A percentile compares a stretch with the other conserved stretches of the same genome.
These are phyloP conservation scores for Sinonovacula constricta DNA, from an alignment of 1,140 invertebrate species.

Conservation along the genomic window DNA sequence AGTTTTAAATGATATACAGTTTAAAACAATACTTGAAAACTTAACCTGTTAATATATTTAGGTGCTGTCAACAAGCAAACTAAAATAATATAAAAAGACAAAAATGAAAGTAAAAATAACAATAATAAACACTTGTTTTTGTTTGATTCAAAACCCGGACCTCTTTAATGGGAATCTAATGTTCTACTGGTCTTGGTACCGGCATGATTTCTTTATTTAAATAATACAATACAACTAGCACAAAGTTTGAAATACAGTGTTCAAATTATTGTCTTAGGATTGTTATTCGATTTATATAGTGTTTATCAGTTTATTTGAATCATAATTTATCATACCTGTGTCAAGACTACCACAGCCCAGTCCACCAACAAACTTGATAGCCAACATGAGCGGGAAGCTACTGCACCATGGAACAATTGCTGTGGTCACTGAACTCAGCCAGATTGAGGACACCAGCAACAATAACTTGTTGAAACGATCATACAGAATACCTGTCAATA, in stretches of 20 bases:
- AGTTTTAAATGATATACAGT: no score
- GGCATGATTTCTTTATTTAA: neutral
- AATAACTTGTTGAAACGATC: slow-evolving; percentile 32
- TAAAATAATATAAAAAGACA: no score
- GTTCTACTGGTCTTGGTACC: no score
- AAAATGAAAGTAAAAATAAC: no score
- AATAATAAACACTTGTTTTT: no score
- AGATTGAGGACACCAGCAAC: slow-evolving; percentile 19
- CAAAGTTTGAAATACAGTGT: neutral
- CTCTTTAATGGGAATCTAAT: no score
- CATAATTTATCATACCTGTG: slow-evolving; percentile 30
- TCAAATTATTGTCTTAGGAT: neutral
- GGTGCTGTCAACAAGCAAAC: no score
- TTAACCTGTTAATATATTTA: no score
- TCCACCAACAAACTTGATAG: slow-evolving; percentile 24
- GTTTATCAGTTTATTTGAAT: neutral
- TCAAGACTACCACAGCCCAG: slow-evolving; percentile 35
- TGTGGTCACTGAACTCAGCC: slow-evolving; percentile 16
- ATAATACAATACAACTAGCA: neutral
- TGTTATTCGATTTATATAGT: neutral
- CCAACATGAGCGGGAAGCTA: slow-evolving; percentile 32
- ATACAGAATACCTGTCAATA: slow-evolving; percentile 43
- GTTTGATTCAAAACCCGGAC: neutral
- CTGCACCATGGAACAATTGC: slow-evolving; percentile 27
- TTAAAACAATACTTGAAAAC: no score